Base-by-base conservation (phyloP, 2,888 invertebrate species). In the Biston betularia region DNA sequence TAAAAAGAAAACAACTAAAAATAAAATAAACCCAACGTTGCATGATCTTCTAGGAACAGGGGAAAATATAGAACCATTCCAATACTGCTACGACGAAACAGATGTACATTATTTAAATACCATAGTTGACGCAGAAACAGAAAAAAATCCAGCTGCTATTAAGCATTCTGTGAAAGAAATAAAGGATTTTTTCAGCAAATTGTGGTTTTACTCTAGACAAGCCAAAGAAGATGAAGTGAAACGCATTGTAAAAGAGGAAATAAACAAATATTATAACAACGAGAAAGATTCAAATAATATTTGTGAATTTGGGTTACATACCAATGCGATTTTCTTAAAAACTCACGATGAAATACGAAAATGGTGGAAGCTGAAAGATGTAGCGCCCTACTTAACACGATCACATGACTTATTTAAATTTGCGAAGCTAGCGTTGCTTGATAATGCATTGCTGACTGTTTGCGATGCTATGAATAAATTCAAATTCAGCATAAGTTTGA, bases 151-250 rank as follows among this genome's bases (percentile, higher is more conserved):
- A 44, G 68, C 24, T 2, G 24, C 24, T 24, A 24, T 2, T 24
- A 24, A 79, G 57, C 73, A 74, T 58, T 83, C 82, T 50, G 76
- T 68, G 63, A 64, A 59, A 24, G 69, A 74, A 44, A 81, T 79
- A 0, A 62, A 73, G 61, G 75, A 80, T 11, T 84, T 80, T 72
- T 70, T 84, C 24, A 63, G 61, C 24, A 79, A 78, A 62, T 69
- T 84, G 48, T 84, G 81, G 80, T 80, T 84, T 73, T 84, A 82
- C 45, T 76, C 82, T 15, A 75, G 79, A 55, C 84, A 84, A 74
- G 79, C 78, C 8, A 80, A 80, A 63, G 80, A 84, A 68, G 75
- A 77, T 49, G 56, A 65, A 60, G 76, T 84, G 3, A 82, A 84
- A 73, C 45, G 0, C 0, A 77, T 76, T 45, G 48, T 83, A 1